Evolutionary conservation across 2,797 vertebrate species (phyloP), one percentile per base, ranked within the genome.

Genomic region (Microctenopoma steveboyesi): DNA sequence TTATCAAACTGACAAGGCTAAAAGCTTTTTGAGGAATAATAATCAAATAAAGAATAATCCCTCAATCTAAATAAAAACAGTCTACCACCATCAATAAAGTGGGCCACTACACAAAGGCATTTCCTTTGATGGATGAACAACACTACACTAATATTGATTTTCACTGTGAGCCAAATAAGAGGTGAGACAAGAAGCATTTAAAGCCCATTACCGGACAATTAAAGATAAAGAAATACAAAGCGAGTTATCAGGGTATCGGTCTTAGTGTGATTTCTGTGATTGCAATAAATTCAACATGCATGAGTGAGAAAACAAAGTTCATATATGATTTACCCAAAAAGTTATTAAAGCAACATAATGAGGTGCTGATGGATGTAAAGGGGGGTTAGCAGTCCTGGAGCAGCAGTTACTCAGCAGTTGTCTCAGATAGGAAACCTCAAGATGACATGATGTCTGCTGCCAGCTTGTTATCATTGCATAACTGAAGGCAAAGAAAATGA

Each of bases 381-480:
- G 25, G 25, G 54, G 11, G 53, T 59, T 25, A 27, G 7, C 64
- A 50, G 76, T 74, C 69, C 66, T 53, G 54, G 67, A 85, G 83
- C 81, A 69, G 79, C 64, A 78, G 84, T 87, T 82, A 79, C 72
- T 88, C 87, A 84, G 79, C 85, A 82, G 73, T 75, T 86, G 89
- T 88, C 89, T 83, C 54, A 75, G 70, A 84, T 37, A 78, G 57
- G 75, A 76, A 85, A 48, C 60, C 47, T 89, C 81, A 83, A 79
- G 59, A 87, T 88, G 89, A 89, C 43, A 28, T 85, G 72, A 92
- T 79, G 83, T 72, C 73, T 79, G 82, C 79, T 88, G 87, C 87
- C 88, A 90, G 86, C 84, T 84, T 86, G 76, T 91, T 88, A 85
- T 89, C 78, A 75, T 89, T 90, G 84, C 89, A 75, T 89, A 89